phyloP scores from a whole-genome alignment of 2,888 invertebrate species.

The Nomada fabriciana region DNA sequence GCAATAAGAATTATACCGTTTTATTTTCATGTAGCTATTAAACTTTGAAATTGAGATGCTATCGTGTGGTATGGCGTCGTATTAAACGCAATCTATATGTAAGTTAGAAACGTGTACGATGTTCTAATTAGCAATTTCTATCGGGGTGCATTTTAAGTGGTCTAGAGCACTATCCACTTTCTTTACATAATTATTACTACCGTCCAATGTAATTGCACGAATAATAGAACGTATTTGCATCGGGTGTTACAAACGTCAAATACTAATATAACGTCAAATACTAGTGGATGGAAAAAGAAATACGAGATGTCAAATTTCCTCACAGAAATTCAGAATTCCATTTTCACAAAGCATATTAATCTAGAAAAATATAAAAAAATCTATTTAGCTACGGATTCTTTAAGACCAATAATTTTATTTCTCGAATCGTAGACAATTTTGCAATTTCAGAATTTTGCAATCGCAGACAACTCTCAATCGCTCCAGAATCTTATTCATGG shows the following conservation, averaged over 20 bases:
- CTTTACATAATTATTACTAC: neutral
- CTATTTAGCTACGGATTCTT: too few relatives aligned
- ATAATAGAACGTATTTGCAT: neutral
- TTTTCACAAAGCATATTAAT: too few relatives aligned
- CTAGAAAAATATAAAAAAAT: too few relatives aligned
- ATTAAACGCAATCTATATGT: conserved; percentile 31
- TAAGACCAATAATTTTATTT: too few relatives aligned
- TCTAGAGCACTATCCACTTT: neutral
- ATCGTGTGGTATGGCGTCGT: conserved; percentile 12
- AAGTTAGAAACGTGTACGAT: neutral
- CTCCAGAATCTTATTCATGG: too few relatives aligned
- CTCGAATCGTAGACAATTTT: too few relatives aligned
- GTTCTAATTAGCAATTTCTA: conserved; percentile 34
- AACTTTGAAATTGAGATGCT: conserved; percentile 35
- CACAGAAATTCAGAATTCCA: too few relatives aligned
- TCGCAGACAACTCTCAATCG: too few relatives aligned
- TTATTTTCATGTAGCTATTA: conserved; percentile 38
- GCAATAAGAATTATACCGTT: conserved; percentile 28
- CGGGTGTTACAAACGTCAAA: neutral
- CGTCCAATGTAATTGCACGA: neutral
- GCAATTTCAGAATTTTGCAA: too few relatives aligned
- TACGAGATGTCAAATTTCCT: too few relatives aligned
- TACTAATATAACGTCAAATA: too few relatives aligned
- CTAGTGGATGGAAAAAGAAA: too few relatives aligned
- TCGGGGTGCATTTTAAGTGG: neutral